Evolutionary conservation across 2,797 vertebrate species (phyloP).

Genomic region (Otolemur crassicaudatus): DNA sequence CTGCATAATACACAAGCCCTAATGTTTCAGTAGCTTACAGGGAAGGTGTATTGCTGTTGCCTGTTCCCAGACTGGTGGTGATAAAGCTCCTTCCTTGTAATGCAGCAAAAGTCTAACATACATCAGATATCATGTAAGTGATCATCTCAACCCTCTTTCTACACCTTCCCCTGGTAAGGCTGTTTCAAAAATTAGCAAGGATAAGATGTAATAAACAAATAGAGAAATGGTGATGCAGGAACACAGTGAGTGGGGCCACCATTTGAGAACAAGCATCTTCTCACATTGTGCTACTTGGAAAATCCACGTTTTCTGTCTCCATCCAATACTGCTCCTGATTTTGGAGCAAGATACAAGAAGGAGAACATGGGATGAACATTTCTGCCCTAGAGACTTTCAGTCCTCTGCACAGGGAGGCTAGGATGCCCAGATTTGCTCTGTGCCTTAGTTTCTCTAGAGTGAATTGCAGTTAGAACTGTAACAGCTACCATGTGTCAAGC

Average conservation of each 20-base stretch:
- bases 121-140: no score
- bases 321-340: background rate
- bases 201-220: no score
- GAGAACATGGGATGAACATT: background rate
- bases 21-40: background rate
- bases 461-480: background rate
- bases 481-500: background rate
- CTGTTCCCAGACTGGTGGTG: background rate
- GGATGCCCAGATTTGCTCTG: fast-evolving
- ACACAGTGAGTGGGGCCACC: no score
- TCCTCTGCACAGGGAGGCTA: background rate
- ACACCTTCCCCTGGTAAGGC: no score
- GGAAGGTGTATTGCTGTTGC: background rate
- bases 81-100: no score
- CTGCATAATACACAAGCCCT: background rate
- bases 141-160: no score
- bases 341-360: background rate
- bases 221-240: no score
- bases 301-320: background rate
- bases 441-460: background rate
- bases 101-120: no score
- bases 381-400: background rate
- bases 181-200: no score
- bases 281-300: no score
- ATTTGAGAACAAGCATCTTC: no score